phyloP scores from a whole-genome alignment of 2,113 vertebrate species.

The Geococcyx californianus region DNA sequence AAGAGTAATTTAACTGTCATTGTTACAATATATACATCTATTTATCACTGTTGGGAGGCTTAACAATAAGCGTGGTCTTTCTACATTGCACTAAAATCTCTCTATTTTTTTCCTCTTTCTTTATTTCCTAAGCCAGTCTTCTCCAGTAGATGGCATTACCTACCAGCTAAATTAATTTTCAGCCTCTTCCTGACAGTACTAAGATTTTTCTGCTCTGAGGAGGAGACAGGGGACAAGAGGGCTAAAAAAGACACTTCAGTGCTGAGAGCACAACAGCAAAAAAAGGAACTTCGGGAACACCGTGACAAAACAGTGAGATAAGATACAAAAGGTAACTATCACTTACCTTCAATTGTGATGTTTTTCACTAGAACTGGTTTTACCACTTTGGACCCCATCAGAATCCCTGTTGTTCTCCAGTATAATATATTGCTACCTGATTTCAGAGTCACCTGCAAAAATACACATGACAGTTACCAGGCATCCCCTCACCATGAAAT shows the following conservation, averaged over 20 bases:
- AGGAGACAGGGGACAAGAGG: neutral
- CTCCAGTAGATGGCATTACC: slow-evolving; percentile 55
- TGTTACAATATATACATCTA: neutral
- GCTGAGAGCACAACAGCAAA: neutral
- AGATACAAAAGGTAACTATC: neutral
- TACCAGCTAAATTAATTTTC: neutral
- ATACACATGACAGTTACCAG: neutral
- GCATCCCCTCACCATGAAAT: neutral
- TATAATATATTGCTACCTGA: slow-evolving; percentile 95
- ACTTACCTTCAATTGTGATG: slow-evolving; percentile 91
- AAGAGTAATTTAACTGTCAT: neutral
- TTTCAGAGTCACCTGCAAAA: slow-evolving; percentile 88
- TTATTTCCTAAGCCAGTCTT: neutral
- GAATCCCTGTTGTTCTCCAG: slow-evolving; percentile 94
- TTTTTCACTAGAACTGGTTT: slow-evolving; percentile 96
- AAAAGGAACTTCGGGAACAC: neutral
- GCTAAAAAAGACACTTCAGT: neutral
- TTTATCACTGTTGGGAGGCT: neutral
- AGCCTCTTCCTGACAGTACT: neutral
- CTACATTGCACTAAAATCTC: neutral
- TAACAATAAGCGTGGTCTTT: neutral
- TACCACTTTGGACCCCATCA: slow-evolving; percentile 87
- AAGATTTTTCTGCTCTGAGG: neutral
- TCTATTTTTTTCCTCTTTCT: neutral
- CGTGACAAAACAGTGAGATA: neutral